Conservation (phyloP, 2,113 vertebrate genomes). For the Butastur rufipennis region DNA sequence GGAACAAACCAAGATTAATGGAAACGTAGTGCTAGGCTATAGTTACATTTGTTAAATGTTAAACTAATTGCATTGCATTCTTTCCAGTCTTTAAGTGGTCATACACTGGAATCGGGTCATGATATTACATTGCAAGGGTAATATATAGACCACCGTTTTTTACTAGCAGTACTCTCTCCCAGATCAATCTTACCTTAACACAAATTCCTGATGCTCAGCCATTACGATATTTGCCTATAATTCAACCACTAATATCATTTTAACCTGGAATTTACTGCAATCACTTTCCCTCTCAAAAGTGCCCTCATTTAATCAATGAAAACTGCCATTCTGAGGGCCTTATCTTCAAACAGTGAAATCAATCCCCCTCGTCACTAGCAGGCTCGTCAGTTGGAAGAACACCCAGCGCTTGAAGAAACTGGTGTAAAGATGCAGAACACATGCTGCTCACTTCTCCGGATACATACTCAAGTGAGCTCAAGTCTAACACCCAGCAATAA, state of each 20-base stretch:
- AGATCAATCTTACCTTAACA: not conserved
- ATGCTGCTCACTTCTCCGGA: not conserved
- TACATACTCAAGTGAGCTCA: not conserved
- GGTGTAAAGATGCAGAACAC: not conserved
- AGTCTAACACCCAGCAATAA: not conserved
- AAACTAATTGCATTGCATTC: not conserved
- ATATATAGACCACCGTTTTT: not conserved
- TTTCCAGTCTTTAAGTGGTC: not conserved
- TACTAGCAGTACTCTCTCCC: not conserved
- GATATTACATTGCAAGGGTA: not conserved
- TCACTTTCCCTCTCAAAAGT: slow-evolving; percentile 2
- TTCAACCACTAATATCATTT: slow-evolving; percentile 1
- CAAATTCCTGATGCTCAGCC: not conserved
- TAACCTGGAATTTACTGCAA: not conserved
- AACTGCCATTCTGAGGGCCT: not conserved
- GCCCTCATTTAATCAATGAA: slow-evolving; percentile 18
- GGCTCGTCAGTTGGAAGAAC: slow-evolving; percentile 11
- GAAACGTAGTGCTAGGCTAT: not conserved
- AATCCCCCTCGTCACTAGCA: not conserved
- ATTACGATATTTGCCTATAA: not conserved
- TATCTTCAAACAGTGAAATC: slow-evolving; percentile 13
- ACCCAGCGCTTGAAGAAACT: not conserved
- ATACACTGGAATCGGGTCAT: not conserved
- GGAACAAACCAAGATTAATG: slow-evolving; percentile 4
- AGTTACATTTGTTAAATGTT: not conserved